Evolutionary conservation across 92 coral and sea anemone genomes (phyloP), one percentile per base, ranked within the genome.

Genomic region (Porites rus): DNA sequence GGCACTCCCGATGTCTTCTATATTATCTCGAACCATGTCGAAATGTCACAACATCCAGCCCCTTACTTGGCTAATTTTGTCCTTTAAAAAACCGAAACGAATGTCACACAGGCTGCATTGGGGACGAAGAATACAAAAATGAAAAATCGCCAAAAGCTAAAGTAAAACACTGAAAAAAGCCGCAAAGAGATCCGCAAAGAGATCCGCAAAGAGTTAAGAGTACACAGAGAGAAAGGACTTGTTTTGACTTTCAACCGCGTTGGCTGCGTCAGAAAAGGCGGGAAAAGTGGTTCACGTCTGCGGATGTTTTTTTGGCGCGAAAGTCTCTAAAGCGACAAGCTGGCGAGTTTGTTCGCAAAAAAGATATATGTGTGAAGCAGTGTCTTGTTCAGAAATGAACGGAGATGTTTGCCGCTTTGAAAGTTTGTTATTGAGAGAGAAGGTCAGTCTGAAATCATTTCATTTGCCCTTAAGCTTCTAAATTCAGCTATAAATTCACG

Each of bases 1-100:
- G 74, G 80, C 87, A 1, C 74, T 83, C 64, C 72, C 80, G 51
- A 83, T 83, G 65, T 83, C 80, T 19, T 83, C 80, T 67, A 83
- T 53, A 53, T 13, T 17, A 74, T 83, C 87, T 10, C 51, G 38
- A 31, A 31, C 76, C 87, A 83, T 83, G 46, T 62, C 51, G 24
- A 11, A 52, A 69, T 65, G 22, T 62, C n/a, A 67, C 16, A 65
- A 31, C 1, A 43, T 28, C 11, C 14, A 46, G 3, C 16, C 25
- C 31, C 66, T 4, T 38, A 38, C 46, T 38, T 38, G 46, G 43
- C 56, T 0, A 19, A 38, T 78, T 20, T 63, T 10, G 67, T 4
- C 12, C 74, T 64, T 73, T 65, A 9, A 54, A 6, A 51, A 11
- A 38, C 46, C 84, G 11, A 16, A 54, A 21, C 7, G 25, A 22